Conservation (phyloP, 1,140 invertebrate species). For the Eurosta solidaginis region DNA sequence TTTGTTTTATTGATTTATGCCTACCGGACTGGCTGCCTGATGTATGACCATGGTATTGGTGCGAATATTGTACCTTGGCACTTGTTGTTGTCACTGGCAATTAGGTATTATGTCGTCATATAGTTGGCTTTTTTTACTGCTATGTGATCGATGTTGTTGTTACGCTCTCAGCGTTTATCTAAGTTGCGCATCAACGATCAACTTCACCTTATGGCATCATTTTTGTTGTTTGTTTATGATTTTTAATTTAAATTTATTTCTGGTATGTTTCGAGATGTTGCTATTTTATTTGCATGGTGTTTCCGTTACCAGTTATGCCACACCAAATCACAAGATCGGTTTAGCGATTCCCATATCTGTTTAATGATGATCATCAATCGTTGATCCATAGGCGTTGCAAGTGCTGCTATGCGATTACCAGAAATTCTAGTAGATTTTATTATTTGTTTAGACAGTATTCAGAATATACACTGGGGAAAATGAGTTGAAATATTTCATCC, state of each 20-base stretch:
- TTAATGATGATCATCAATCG: neutral
- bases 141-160: neutral
- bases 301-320: neutral
- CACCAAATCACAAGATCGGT: neutral
- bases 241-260: too few species aligned
- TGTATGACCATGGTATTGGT: neutral
- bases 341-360: neutral
- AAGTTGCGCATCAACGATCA: slow-evolving; percentile 1
- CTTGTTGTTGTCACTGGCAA: neutral
- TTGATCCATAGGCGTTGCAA: slow-evolving; percentile 1
- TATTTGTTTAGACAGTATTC: too few species aligned
- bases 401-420: neutral
- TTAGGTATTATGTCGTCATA: neutral
- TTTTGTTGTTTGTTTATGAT: neutral
- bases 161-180: neutral
- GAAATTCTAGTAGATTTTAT: too few species aligned
- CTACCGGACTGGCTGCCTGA: neutral
- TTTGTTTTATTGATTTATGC: neutral
- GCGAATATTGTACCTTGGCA: neutral
- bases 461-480: too few species aligned
- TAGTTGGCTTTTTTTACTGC: neutral
- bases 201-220: neutral
- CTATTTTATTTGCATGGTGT: neutral
- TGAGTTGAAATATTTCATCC: too few species aligned
- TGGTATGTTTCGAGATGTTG: neutral